Percentiles rank a stretch among this genome's conserved stretches.
These are phyloP conservation scores for Hypena proboscidalis DNA, from an alignment of 2,888 invertebrate species.

Conservation along the genomic window DNA sequence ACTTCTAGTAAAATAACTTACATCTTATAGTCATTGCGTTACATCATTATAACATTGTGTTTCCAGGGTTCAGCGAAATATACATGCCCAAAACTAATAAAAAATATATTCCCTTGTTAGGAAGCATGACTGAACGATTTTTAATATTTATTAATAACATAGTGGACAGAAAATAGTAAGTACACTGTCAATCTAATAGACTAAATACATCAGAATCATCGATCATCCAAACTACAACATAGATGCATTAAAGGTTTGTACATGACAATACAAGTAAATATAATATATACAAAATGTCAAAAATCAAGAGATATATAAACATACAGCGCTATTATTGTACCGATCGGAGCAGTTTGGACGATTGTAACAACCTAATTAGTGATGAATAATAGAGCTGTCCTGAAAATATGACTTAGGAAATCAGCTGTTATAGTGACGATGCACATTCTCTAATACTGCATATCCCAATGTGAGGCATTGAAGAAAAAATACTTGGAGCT, in stretches of 20 bases:
- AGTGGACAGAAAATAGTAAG: slow-evolving; percentile 68
- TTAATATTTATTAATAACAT: slow-evolving; percentile 65
- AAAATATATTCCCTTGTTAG: slow-evolving; percentile 81
- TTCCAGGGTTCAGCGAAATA: slow-evolving; percentile 77
- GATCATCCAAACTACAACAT: slow-evolving; percentile 78
- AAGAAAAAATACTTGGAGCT: slow-evolving; percentile 81
- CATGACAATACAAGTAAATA: slow-evolving; percentile 30
- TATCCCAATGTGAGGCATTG: slow-evolving; percentile 83
- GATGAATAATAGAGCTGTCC: slow-evolving; percentile 85
- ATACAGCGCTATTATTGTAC: slow-evolving; percentile 29
- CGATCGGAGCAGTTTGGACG: slow-evolving; percentile 74
- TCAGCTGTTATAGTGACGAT: slow-evolving; percentile 85
- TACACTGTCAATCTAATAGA: slow-evolving; percentile 67
- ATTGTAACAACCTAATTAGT: slow-evolving; percentile 75
- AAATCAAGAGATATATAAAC: slow-evolving; percentile 25
- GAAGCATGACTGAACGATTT: slow-evolving; percentile 80
- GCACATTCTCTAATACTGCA: slow-evolving; percentile 85
- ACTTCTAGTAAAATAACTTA: slow-evolving; percentile 70
- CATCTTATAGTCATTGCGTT: slow-evolving; percentile 66
- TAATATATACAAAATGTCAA: slow-evolving; percentile 35
- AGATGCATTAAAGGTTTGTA: slow-evolving; percentile 41
- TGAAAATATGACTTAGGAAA: slow-evolving; percentile 80
- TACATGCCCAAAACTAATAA: slow-evolving; percentile 84
- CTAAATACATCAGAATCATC: slow-evolving; percentile 71
- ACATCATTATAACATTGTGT: slow-evolving; percentile 48